Evolutionary conservation across 2,888 invertebrate species (phyloP).

Genomic region (Pediacus dermestoides): DNA sequence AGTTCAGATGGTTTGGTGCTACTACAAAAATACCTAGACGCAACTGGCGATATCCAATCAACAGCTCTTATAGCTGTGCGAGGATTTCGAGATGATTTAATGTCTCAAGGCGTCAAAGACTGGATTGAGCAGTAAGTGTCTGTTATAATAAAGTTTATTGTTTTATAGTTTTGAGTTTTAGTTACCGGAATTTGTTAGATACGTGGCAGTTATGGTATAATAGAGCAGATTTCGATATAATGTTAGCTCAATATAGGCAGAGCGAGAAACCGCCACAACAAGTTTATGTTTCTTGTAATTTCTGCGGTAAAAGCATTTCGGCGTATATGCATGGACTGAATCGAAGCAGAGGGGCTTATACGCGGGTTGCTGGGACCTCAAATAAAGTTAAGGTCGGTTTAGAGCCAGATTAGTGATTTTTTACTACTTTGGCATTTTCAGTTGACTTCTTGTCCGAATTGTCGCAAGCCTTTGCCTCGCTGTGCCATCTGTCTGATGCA

Average conservation of each 20-base stretch:
- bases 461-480: slow-evolving; percentile 90
- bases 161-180: slow-evolving; percentile 50
- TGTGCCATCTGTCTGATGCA: slow-evolving; percentile 91
- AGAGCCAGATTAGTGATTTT: slow-evolving; percentile 9
- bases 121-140: slow-evolving; percentile 65
- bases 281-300: slow-evolving; percentile 86
- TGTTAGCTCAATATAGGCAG: slow-evolving; percentile 59
- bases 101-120: slow-evolving; percentile 59
- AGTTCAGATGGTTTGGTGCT: slow-evolving; percentile 72
- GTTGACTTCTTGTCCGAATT: slow-evolving; percentile 88
- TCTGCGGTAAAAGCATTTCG: slow-evolving; percentile 91
- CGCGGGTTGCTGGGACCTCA: slow-evolving; percentile 62
- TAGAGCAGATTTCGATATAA: slow-evolving; percentile 85
- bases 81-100: slow-evolving; percentile 69
- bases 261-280: slow-evolving; percentile 59
- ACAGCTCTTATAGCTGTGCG: slow-evolving; percentile 76
- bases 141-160: slow-evolving; percentile 8
- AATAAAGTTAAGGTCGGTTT: slow-evolving; percentile 59
- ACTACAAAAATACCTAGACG: slow-evolving; percentile 82
- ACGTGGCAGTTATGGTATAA: slow-evolving; percentile 89
- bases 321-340: slow-evolving; percentile 68
- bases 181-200: slow-evolving; percentile 81
- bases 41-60: slow-evolving; percentile 87
- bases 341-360: slow-evolving; percentile 57
- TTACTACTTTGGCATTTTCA: slow-evolving; percentile 44